phyloP scores from a whole-genome alignment of 2,113 vertebrate species.

The Telmatochromis sp. region DNA sequence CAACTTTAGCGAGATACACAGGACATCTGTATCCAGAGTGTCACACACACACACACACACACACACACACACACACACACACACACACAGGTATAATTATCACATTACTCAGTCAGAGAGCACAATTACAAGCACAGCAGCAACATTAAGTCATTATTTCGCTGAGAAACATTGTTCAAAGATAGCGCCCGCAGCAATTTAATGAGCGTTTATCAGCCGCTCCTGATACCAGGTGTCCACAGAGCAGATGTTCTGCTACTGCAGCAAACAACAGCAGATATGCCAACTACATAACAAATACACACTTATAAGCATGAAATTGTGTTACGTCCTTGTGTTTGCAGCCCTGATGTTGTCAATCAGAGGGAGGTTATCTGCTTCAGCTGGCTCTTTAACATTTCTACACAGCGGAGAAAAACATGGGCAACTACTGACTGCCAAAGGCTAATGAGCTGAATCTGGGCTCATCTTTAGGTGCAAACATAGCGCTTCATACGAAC shows the following conservation, averaged over 20 bases:
- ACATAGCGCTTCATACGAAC: rapidly evolving
- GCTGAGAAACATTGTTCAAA: conserved; percentile 13
- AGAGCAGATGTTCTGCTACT: background rate
- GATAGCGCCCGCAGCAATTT: background rate
- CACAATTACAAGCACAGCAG: conserved; percentile 21
- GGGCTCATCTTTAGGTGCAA: rapidly evolving
- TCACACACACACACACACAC: background rate
- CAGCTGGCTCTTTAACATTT: background rate
- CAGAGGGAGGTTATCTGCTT: background rate
- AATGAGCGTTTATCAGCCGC: background rate
- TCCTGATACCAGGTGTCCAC: background rate
- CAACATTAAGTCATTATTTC: conserved; percentile 35
- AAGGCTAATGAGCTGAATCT: background rate
- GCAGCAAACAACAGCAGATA: background rate
- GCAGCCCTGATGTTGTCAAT: background rate
- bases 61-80: background rate
- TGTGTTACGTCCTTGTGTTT: background rate
- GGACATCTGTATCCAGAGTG: background rate
- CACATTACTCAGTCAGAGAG: background rate
- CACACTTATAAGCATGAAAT: background rate
- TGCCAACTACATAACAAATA: background rate
- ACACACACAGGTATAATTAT: background rate
- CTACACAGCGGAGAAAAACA: background rate
- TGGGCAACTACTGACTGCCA: background rate
- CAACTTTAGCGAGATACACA: background rate